Base-by-base conservation (phyloP, 2,888 invertebrate species). In the Eristalis arbustorum region DNA sequence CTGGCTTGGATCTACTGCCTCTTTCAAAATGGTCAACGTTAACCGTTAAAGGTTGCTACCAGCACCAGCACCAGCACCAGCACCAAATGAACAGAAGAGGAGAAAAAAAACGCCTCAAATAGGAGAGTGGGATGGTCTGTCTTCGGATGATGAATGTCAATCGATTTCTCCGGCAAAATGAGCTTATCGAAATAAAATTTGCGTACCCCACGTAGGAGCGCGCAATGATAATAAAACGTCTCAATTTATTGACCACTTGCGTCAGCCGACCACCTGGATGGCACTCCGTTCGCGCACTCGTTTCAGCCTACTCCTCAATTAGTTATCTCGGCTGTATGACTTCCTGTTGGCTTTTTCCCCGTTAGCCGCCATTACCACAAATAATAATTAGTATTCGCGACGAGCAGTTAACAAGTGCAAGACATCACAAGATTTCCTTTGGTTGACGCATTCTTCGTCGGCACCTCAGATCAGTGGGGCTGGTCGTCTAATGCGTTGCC, bases 41-140 rank as follows among this genome's bases (percentile, higher is more conserved):
- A 72, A 87, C 87, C 83, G 87, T 87, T 87, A 87, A 87, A 83
- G 87, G 85, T 75, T 77, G 77, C 67, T 74, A 71, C 69, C 77
- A 82, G 59, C 63, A 73, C 56, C 56, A 31, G 87, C 75, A 71
- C 69, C 77, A 82, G 59, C 63, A 73, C 56, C 56, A 31, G 87
- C 75, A n/a, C n/a, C n/a, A 79, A 14, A 25, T 3, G 25, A n/a
- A 4, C 14, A 28, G 22, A 23, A n/a, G n/a, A 11, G 71, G 28
- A n/a, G 28, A 78, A 63, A 62, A 72, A 37, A 57, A 25, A 11
- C 14, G 18, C 11, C 22, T 64, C 18, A 66, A 75, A 71, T 72
- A n/a, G n/a, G n/a, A n/a, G n/a, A n/a, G n/a, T n/a, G n/a, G n/a
- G n/a, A n/a, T n/a, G n/a, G n/a, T n/a, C n/a, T n/a, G n/a, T n/a